Conservation (phyloP, 1,140 invertebrate genomes). For the Philaenus spumarius region DNA sequence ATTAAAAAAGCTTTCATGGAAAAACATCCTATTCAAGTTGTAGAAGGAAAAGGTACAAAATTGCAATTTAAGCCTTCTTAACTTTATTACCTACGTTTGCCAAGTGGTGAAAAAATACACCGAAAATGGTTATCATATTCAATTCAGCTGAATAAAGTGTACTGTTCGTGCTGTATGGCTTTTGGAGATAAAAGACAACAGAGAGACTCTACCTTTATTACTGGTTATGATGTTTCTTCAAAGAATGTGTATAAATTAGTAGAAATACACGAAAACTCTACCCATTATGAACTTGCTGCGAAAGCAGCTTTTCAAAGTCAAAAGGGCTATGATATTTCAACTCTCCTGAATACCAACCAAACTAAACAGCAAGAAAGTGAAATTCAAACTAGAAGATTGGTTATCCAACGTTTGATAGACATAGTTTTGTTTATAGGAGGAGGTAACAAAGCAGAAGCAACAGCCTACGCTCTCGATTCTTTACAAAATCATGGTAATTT, state of each 20-base stretch:
- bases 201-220: slow-evolving; percentile 19
- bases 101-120: slow-evolving; percentile 8
- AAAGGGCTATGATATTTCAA: slow-evolving; percentile 14
- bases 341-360: not conserved
- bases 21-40: slow-evolving; percentile 7
- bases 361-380: slow-evolving; percentile 17
- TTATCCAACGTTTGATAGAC: too few species aligned
- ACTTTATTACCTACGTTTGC: not conserved
- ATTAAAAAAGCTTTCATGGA: slow-evolving; percentile 14
- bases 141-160: too few species aligned
- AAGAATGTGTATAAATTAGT: slow-evolving; percentile 17
- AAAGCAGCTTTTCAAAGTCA: too few species aligned
- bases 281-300: slow-evolving; percentile 16
- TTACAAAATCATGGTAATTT: slow-evolving; percentile 23
- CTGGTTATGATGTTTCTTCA: slow-evolving; percentile 15
- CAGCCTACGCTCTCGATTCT: slow-evolving; percentile 13
- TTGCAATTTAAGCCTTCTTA: not conserved
- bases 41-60: too few species aligned
- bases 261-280: slow-evolving; percentile 15
- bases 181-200: not conserved
- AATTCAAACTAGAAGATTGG: slow-evolving; percentile 19
- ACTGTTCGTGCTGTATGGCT: too few species aligned
- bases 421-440: slow-evolving; percentile 21
- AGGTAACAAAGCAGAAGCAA: slow-evolving; percentile 16
- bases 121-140: slow-evolving; percentile 13